phyloP scores from a whole-genome alignment of 2,113 vertebrate genomes.

The Malurus elegans region DNA sequence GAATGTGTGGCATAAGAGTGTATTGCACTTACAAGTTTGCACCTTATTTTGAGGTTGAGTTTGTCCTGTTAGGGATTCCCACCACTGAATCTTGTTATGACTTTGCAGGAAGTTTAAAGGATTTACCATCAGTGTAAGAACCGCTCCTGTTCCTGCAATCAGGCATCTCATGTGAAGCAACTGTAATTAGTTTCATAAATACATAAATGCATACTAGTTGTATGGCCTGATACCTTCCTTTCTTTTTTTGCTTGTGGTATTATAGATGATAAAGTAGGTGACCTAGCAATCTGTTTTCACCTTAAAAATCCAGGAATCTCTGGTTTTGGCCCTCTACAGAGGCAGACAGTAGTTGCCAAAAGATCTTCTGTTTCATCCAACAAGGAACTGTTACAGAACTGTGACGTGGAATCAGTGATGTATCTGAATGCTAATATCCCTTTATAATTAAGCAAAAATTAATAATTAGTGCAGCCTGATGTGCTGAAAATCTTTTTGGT shows the following conservation, averaged over 20 bases:
- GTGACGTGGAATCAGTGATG: background rate
- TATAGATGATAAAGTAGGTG: background rate
- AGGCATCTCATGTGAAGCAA: background rate
- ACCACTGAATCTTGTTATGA: background rate
- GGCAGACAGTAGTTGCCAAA: background rate
- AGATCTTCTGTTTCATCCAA: background rate
- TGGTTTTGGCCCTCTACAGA: background rate
- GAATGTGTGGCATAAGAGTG: accelerated
- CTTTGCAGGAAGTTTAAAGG: background rate
- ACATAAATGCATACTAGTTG: background rate
- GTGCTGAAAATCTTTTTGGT: slow-evolving; percentile 25
- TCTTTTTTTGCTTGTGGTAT: background rate
- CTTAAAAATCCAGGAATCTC: background rate
- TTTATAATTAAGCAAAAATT: slow-evolving; percentile 32
- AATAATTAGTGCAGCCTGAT: slow-evolving; percentile 39
- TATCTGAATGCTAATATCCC: slow-evolving; percentile 18
- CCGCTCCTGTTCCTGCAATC: background rate
- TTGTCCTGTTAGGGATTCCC: background rate
- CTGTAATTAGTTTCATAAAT: background rate
- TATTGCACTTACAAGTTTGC: background rate
- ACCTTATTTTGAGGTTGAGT: background rate
- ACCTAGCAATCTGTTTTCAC: background rate
- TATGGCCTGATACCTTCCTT: background rate
- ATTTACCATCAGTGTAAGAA: background rate
- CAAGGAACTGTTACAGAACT: background rate